Evolutionary conservation across 1,140 invertebrate species (phyloP).

Genomic region (Drosophila baimaii): DNA sequence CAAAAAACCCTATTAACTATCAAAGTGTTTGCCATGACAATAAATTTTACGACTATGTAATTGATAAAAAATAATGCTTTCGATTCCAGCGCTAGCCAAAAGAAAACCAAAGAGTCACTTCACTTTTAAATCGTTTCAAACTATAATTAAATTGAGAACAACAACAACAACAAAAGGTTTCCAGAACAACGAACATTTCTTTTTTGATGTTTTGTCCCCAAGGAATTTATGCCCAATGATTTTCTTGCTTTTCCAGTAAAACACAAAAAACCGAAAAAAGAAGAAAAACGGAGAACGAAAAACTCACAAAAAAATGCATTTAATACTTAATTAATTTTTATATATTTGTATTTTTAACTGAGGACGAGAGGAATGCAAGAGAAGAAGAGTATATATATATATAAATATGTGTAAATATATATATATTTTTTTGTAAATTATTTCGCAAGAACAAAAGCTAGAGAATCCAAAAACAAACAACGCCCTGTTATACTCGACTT

Average conservation of each 20-base stretch:
- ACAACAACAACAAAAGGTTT: conserved; percentile 71
- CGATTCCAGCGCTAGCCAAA: conserved; percentile 39
- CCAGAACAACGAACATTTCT: conserved; percentile 82
- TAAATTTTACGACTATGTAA: conserved; percentile 73
- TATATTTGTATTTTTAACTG: conserved; percentile 59
- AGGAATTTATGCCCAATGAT: conserved; percentile 49
- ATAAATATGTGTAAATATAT: conserved; percentile 48
- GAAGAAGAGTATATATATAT: conserved; percentile 14
- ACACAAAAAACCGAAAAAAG: conserved; percentile 30
- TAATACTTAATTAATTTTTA: conserved; percentile 83
- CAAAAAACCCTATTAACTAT: conserved; percentile 65
- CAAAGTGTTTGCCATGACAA: conserved; percentile 78
- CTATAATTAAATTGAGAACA: conserved; percentile 16
- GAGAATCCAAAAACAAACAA: conserved; percentile 81
- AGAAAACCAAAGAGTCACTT: conserved; percentile 27
- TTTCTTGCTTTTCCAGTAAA: conserved; percentile 78
- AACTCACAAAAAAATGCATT: conserved; percentile 71
- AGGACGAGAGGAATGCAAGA: not conserved
- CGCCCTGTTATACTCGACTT: conserved; percentile 65
- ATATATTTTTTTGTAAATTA: conserved; percentile 78
- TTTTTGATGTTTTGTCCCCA: conserved; percentile 55
- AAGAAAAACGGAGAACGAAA: conserved; percentile 12
- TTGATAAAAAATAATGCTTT: conserved; percentile 75
- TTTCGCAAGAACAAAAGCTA: conserved; percentile 80
- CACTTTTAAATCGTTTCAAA: conserved; percentile 57